phyloP scores from a whole-genome alignment of 2,888 invertebrate species.

The Galerucella calmariensis region DNA sequence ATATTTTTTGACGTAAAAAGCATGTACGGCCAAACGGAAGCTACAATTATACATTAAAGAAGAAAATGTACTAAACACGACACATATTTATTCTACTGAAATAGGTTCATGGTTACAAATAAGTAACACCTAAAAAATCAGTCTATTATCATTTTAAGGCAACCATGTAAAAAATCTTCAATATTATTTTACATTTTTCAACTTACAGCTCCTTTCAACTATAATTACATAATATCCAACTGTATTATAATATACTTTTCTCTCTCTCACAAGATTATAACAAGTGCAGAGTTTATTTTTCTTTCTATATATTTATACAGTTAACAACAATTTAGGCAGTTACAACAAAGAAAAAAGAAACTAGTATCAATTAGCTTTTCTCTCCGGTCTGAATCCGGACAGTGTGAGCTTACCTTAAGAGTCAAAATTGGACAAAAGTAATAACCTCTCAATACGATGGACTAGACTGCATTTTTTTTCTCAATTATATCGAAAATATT shows the following conservation, averaged over 20 bases:
- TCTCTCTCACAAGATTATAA: constrained; percentile 9
- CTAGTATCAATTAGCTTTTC: no score
- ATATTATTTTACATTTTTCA: constrained; percentile 39
- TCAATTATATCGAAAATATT: no score
- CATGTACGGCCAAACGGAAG: no score
- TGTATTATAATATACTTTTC: constrained; percentile 16
- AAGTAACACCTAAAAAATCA: constrained; percentile 53
- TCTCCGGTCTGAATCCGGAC: no score
- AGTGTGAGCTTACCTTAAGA: no score
- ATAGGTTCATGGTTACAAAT: constrained; percentile 4
- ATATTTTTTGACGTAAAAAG: no score
- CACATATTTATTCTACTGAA: neutral
- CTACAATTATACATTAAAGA: neutral
- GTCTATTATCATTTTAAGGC: constrained; percentile 59
- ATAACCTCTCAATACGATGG: no score
- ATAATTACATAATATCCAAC: constrained; percentile 25
- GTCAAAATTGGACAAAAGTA: no score
- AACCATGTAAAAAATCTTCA: constrained; percentile 54
- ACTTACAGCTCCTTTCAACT: constrained; percentile 24
- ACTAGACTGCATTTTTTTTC: no score
- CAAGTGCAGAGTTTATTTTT: constrained; percentile 12
- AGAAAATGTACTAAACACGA: neutral
- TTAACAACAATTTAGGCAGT: neutral
- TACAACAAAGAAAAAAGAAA: neutral
- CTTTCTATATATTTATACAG: neutral